Base-by-base conservation (phyloP, 1,140 invertebrate genomes). In the Bacillus rossius region DNA sequence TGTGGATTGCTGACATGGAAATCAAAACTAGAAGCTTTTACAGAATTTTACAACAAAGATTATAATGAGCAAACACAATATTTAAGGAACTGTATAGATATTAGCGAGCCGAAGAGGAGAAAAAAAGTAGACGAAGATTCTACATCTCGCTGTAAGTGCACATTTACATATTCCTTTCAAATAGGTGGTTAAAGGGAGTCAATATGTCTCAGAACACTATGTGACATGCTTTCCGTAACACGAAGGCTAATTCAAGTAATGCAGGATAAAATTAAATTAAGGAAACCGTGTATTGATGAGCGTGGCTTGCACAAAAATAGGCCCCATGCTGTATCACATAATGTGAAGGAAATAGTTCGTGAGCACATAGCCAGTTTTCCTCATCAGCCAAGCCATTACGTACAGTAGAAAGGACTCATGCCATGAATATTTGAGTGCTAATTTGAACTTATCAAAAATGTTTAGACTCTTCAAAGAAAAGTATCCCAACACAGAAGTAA, bases 381-480 rank as follows among this genome's bases (percentile, higher is more conserved):
- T 2, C 16, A 25, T 26, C 55, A 41, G 50, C 16, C 22, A 19
- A 57, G 43, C 20, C 55, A 57, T 29, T 34, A 34, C 29, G 10
- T 57, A 56, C 41, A 50, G 40, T 17, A 51, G 54, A n/a, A 47
- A 56, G 8, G 14, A 56, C 25, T 14, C 19, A 14, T 5, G 26
- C 14, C 19, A 51, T 29, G 20, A 50, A 45, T 48, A 47, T 50
- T 47, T 57, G 20, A 10, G 19, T 57, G 10, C 22, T 52, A 23
- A 50, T 23, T 49, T 50, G 16, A 45, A 45, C 23, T 16, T 42
- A 37, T 22, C 38, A n/a, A 45, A 47, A 25, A 47, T 23, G 38
- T 55, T 23, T 20, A 50, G 16, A 23, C 19, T 57, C 17, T 57
- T 57, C 38, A 57, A 52, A 50, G 23, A 51, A 19, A 57, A 58